Evolutionary conservation across 2,888 invertebrate species (phyloP), one percentile per base, ranked within the genome.

Genomic region (Conops quadrifasciatus): DNA sequence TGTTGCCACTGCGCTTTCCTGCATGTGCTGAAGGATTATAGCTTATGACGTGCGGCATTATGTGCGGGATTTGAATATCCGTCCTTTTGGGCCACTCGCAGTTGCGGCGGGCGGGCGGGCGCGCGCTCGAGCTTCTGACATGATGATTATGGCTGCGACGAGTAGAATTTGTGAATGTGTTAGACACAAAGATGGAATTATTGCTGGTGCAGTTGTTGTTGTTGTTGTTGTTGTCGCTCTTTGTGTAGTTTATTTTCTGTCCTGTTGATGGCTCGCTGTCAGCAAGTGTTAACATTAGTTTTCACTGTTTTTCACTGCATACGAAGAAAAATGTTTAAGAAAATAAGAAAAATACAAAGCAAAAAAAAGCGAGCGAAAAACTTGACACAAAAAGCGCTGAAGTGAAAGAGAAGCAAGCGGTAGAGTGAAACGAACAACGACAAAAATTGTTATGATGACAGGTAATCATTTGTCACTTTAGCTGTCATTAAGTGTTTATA

Each of bases 21-120:
- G 26, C 24, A 47, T 26, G 26, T 63, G 19, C 51, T n/a, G 2
- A 76, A 75, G 77, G 77, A 79, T 79, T 79, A 77, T 78, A 78
- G 77, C 77, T 76, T 77, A 77, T 77, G 79, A 73, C 71, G 69
- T 70, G 70, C 70, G 65, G 71, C 60, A 70, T 75, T 73, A 72
- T 73, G 58, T 59, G 71, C 68, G 68, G 68, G 68, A 68, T 68
- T 68, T 68, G 62, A 68, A 62, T 68, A 49, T 62, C 68, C 68
- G 49, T 62, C 62, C 68, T 60, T 68, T 68, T 68, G 47, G 60
- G 51, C 67, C 24, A 45, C 43, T 28, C 16, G 26, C 30, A 26
- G 21, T 4, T 15, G 13, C 7, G 9, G 26, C 2, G 30, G 16
- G 24, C 16, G 28, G 47, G 4, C 7, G 0, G 15, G 9, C 36